phyloP scores from a whole-genome alignment of 2,888 invertebrate genomes.

The Tetheella fluctuosa region DNA sequence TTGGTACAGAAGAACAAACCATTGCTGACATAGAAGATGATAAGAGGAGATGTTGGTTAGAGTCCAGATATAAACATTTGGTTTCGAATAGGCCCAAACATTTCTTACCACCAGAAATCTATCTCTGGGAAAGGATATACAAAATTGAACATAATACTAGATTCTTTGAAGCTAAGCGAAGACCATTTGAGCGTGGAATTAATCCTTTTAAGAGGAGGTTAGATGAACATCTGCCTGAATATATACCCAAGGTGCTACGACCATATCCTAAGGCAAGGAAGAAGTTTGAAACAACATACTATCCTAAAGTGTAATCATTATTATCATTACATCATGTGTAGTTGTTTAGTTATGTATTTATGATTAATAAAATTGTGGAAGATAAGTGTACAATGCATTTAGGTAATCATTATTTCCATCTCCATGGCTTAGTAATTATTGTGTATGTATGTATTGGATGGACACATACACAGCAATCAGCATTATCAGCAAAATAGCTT shows the following conservation, averaged over 20 bases:
- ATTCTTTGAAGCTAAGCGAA: conserved; percentile 86
- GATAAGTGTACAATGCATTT: not conserved
- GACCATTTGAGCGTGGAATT: conserved; percentile 87
- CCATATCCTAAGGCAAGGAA: conserved; percentile 85
- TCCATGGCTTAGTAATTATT: no score
- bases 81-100: conserved; percentile 87
- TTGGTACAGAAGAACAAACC: conserved; percentile 82
- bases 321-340: not conserved
- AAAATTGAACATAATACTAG: conserved; percentile 88
- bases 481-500: no score
- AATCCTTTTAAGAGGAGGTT: conserved; percentile 86
- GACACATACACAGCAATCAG: no score
- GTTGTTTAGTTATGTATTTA: not conserved
- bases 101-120: conserved; percentile 87
- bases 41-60: conserved; percentile 88
- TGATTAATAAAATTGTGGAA: not conserved
- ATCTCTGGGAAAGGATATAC: conserved; percentile 93
- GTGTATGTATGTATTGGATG: no score
- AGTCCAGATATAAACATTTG: conserved; percentile 87
- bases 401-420: not conserved
- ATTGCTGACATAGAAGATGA: conserved; percentile 88
- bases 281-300: conserved; percentile 87
- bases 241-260: conserved; percentile 88
- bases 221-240: conserved; percentile 86
- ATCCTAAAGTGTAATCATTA: conserved; percentile 79